Conservation (phyloP, 2,888 invertebrate species). For the Chloroclystis v-ata region DNA sequence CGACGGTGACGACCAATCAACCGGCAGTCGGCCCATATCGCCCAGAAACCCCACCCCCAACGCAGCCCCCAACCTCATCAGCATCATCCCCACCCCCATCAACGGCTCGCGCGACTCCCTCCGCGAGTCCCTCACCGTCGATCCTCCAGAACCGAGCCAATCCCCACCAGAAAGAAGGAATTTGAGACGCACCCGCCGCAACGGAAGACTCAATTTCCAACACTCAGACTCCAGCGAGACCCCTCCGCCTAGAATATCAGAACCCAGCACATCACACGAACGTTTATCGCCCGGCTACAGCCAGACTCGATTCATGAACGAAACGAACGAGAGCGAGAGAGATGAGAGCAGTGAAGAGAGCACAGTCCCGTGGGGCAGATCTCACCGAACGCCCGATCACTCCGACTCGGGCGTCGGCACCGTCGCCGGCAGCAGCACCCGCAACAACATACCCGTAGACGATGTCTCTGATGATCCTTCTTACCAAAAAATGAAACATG, state of each 20-base stretch:
- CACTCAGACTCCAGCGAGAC: slow-evolving; percentile 67
- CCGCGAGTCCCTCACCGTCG: slow-evolving; percentile 56
- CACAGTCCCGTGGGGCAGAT: slow-evolving; percentile 6
- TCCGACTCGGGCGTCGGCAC: slow-evolving; percentile 68
- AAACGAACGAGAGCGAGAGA: slow-evolving; percentile 71
- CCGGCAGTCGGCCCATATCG: slow-evolving; percentile 59
- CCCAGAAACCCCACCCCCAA: slow-evolving; percentile 44
- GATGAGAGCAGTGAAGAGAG: slow-evolving; percentile 51
- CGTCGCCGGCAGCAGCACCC: slow-evolving; percentile 53
- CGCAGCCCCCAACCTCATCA: slow-evolving; percentile 64
- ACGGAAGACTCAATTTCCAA: slow-evolving; percentile 49
- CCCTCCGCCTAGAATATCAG: slow-evolving; percentile 52
- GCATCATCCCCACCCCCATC: slow-evolving; percentile 78
- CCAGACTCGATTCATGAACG: slow-evolving; percentile 69
- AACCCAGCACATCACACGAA: slow-evolving; percentile 45
- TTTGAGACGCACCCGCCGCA: slow-evolving; percentile 48
- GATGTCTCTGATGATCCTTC: slow-evolving; percentile 69
- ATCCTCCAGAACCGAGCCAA: slow-evolving; percentile 42
- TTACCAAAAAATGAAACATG: slow-evolving; percentile 62
- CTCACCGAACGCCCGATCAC: slow-evolving; percentile 34
- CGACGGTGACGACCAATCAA: slow-evolving; percentile 71
- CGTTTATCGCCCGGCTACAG: slow-evolving; percentile 50
- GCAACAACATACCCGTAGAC: slow-evolving; percentile 45
- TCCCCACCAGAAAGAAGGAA: slow-evolving; percentile 41
- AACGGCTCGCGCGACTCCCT: slow-evolving; percentile 75